Evolutionary conservation across 2,797 vertebrate species (phyloP).

Genomic region (Momotus momota): DNA sequence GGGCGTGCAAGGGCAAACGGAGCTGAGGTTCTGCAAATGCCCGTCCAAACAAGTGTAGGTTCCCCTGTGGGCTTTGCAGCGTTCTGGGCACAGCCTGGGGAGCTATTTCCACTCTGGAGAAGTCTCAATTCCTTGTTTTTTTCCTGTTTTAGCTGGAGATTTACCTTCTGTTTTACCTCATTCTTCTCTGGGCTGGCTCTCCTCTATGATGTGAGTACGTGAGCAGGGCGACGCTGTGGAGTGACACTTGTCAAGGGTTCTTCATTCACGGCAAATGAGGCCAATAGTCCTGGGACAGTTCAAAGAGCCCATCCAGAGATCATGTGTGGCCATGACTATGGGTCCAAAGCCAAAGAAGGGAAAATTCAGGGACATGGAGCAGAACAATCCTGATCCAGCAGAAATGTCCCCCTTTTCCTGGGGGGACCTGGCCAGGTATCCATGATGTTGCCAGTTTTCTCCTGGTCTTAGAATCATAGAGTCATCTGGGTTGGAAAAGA

Average conservation of each 20-base stretch:
- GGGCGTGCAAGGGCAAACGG: fast-evolving
- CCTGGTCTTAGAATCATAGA: neutral
- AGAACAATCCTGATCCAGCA: neutral
- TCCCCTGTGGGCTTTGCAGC: neutral
- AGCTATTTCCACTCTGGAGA: neutral
- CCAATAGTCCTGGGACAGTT: neutral
- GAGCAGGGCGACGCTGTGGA: neutral
- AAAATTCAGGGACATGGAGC: neutral
- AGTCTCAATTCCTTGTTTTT: neutral
- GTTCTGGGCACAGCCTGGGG: neutral
- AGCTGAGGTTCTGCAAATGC: neutral
- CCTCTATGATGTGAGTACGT: constrained; percentile 84
- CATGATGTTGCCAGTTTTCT: neutral
- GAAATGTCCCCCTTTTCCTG: neutral
- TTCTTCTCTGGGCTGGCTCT: constrained; percentile 81
- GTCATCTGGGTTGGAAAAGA: too few species aligned
- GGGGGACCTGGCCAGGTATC: neutral
- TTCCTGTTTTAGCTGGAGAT: constrained; percentile 85
- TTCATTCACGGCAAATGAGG: neutral
- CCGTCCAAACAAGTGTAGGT: neutral
- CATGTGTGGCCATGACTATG: neutral
- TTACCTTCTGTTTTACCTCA: constrained; percentile 84
- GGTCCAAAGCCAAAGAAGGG: neutral
- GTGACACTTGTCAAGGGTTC: neutral
- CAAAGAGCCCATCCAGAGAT: neutral